A percentile compares a stretch with the other conserved stretches of the same genome.
These are phyloP conservation scores for Serranus cabrilla DNA, from an alignment of 2,797 vertebrate genomes.

Conservation along the genomic window DNA sequence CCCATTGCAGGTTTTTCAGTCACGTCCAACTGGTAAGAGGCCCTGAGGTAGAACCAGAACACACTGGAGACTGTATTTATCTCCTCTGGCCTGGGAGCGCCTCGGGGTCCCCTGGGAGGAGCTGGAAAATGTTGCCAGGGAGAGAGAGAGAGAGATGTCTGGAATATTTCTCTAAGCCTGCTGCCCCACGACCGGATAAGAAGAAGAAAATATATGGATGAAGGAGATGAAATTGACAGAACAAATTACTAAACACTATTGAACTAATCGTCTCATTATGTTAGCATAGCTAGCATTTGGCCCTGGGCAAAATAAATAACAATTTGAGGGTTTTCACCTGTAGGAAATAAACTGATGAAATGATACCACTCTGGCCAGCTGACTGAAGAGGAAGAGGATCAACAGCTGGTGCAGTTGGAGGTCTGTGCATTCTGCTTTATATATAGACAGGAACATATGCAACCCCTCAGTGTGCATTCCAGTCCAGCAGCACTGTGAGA, in stretches of 20 bases:
- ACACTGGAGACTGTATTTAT: too few species aligned
- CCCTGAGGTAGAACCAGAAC: too few species aligned
- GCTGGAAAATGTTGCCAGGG: too few species aligned
- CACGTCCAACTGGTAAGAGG: too few species aligned
- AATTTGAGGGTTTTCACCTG: slow-evolving; percentile 12
- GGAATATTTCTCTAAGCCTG: too few species aligned
- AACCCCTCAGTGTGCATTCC: slow-evolving; percentile 65
- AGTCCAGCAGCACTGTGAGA: slow-evolving; percentile 42
- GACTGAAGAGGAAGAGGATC: slow-evolving; percentile 38
- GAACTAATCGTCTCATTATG: background rate
- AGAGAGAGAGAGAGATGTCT: too few species aligned
- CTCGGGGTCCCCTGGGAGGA: too few species aligned
- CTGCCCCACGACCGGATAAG: too few species aligned
- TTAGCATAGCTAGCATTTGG: background rate
- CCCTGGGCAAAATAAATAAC: background rate
- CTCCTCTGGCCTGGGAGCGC: too few species aligned
- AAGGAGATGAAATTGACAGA: background rate
- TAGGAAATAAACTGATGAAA: slow-evolving; percentile 24
- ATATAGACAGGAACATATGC: slow-evolving; percentile 72
- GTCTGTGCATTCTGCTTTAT: slow-evolving; percentile 69
- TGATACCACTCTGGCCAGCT: slow-evolving; percentile 28
- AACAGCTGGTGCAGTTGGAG: slow-evolving; percentile 70
- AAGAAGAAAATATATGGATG: background rate
- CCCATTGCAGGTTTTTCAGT: too few species aligned
- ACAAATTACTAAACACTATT: background rate